phyloP scores from a whole-genome alignment of 2,797 vertebrate genomes.

The Acanthis flammea region DNA sequence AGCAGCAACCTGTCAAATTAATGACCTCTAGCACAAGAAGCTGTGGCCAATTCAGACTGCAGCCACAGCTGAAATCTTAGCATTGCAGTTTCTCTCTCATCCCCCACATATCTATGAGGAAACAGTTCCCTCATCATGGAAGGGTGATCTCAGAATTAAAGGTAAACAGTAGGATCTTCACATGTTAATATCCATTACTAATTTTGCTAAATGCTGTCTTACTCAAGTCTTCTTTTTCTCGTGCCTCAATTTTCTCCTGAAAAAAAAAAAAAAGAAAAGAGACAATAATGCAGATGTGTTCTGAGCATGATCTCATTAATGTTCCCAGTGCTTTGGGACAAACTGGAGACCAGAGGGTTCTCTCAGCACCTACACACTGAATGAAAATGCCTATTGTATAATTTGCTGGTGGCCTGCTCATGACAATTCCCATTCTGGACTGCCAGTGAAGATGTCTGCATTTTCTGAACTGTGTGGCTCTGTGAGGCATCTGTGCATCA shows the following conservation, averaged over 20 bases:
- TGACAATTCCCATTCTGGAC: neutral
- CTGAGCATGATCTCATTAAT: neutral
- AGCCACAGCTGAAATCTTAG: neutral
- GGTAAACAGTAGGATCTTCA: neutral
- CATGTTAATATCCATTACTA: neutral
- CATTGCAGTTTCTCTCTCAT: neutral
- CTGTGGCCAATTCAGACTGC: neutral
- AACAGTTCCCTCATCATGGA: neutral
- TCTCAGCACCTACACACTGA: neutral
- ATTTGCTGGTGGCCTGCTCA: neutral
- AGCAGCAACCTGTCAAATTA: slow-evolving; percentile 55
- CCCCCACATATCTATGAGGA: neutral
- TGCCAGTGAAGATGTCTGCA: neutral
- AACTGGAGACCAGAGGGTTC: neutral
- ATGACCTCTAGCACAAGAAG: neutral
- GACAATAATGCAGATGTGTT: neutral
- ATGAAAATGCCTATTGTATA: neutral
- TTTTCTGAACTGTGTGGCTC: neutral
- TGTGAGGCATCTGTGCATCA: neutral
- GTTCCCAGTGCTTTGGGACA: neutral
- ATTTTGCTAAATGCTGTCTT: neutral
- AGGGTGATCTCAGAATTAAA: neutral
- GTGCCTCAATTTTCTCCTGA: neutral
- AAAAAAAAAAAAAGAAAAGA: neutral
- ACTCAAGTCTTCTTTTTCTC: neutral